Conservation (phyloP, 2,888 invertebrate genomes). For the Philaethria dido region DNA sequence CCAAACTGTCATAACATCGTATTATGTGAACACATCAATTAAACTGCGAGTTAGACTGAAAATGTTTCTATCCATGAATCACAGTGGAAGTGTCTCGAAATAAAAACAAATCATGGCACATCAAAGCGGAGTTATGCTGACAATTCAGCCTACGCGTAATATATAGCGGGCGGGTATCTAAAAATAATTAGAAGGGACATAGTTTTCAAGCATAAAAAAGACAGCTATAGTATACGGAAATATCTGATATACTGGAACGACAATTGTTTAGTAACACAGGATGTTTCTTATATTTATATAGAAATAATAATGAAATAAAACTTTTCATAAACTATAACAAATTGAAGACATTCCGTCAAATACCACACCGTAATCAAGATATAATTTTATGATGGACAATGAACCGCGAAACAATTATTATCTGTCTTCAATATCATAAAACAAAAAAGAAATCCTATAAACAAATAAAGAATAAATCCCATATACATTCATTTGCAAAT, state of each 20-base stretch:
- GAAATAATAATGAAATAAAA: not conserved
- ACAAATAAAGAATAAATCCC: constrained; percentile 14
- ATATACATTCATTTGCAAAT: constrained; percentile 54
- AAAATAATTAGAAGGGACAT: constrained; percentile 83
- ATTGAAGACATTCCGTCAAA: no score
- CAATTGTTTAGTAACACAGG: constrained; percentile 68
- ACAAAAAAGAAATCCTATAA: not conserved
- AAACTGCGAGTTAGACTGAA: constrained; percentile 70
- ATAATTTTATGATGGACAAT: not conserved
- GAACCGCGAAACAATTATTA: not conserved
- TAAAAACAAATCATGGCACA: constrained; percentile 82
- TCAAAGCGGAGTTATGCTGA: constrained; percentile 83
- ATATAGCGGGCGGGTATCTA: constrained; percentile 82
- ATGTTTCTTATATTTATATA: not conserved
- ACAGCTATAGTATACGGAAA: constrained; percentile 76
- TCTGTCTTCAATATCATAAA: not conserved
- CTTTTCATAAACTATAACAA: not conserved
- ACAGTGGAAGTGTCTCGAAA: constrained; percentile 75
- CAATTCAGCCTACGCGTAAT: constrained; percentile 80
- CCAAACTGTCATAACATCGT: constrained; percentile 70
- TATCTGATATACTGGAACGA: constrained; percentile 76
- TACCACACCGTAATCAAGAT: no score
- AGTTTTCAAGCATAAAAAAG: constrained; percentile 83
- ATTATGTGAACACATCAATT: constrained; percentile 71
- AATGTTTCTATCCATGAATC: constrained; percentile 80